Base-by-base conservation (phyloP, 1,140 invertebrate species). In the Trinorchestia longiramus region DNA sequence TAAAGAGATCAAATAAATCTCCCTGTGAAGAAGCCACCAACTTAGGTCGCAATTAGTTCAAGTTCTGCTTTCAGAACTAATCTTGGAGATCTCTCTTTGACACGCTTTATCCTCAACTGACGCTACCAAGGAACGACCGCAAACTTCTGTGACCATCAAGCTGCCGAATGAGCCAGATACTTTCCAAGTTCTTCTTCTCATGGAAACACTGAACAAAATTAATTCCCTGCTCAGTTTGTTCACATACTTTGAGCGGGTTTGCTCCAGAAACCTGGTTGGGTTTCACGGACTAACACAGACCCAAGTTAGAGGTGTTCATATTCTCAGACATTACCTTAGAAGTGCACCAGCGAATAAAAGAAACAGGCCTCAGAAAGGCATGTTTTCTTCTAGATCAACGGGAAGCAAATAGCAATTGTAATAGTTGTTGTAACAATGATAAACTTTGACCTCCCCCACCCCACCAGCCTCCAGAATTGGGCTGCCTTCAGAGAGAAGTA, bases 31-130 rank as follows among this genome's bases (percentile, higher is more conserved):
- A 94, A 94, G 92, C 92, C 92, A 94, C 92, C 92, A 94, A 94
- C 92, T 94, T 94, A 94, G 92, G 92, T 94, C 40, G 92, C 92
- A 94, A 94, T 94, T 94, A 94, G 92, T 94, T 94, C 92, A 94
- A 94, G 92, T 94, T 94, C 92, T 94, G 92, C 92, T 94, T 94
- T 94, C 92, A 94, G 44, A 94, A 94, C 92, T 94, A 94, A 94
- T 94, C 92, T 94, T 94, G 43, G 43, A 94, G 92, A 94, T 94
- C 92, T 45, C 92, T 94, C 92, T 94, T 94, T 94, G 92, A 94
- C 92, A 94, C 92, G 44, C 92, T 94, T 94, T 94, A 94, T 94
- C 92, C 43, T 47, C 44, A 36, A 44, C 92, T 42, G 92, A 40
- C 92, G 43, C 43, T 94, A 0, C 40, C 92, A 19, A 94, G 36